Base-by-base conservation (phyloP, 2,797 vertebrate genomes). In the Mionectes olivaceus region DNA sequence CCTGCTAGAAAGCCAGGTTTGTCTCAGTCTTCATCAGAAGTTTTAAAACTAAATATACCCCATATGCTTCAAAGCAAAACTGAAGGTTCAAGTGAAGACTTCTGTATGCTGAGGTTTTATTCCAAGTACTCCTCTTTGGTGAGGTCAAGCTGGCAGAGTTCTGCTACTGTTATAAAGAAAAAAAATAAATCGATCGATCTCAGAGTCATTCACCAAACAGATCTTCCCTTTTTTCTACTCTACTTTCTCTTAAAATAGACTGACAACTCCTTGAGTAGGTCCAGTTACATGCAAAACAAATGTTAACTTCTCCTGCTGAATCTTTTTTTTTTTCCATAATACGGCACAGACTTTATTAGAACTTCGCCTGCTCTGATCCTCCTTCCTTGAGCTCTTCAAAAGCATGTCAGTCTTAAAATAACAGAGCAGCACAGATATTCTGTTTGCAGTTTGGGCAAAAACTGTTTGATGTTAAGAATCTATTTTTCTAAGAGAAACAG, bases 11-110 rank as follows among this genome's bases (percentile, higher is more conserved):
- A 85, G 89, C 69, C 82, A 88, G 7, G 25, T 94, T 75, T 94
- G 82, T 83, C 65, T 79, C 94, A 69, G 73, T 90, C 87, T 88
- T 94, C 93, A 83, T 91, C 76, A 75, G 79, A 78, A 75, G 85
- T 46, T 94, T 94, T 93, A 91, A 64, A 90, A 88, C 86, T 92
- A 94, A 96, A 92, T 78, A 95, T 64, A 93, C 86, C 65, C 82
- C 93, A 91, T 69, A 81, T 47, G 79, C 76, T 93, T 76, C 95
- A 95, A 94, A 94, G 92, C 71, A 95, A 95, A 89, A 93, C 28
- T 76, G 93, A 91, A 94, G 89, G 74, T 94, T 95, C 73, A 81
- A 81, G 85, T 90, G 87, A 94, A 95, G 95, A 94, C 93, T 93
- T 90, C 83, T 94, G 78, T 69, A 61, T 85, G 84, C 81, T 77